Evolutionary conservation across 2,888 invertebrate species (phyloP).

Genomic region (Camptogramma bilineatum): DNA sequence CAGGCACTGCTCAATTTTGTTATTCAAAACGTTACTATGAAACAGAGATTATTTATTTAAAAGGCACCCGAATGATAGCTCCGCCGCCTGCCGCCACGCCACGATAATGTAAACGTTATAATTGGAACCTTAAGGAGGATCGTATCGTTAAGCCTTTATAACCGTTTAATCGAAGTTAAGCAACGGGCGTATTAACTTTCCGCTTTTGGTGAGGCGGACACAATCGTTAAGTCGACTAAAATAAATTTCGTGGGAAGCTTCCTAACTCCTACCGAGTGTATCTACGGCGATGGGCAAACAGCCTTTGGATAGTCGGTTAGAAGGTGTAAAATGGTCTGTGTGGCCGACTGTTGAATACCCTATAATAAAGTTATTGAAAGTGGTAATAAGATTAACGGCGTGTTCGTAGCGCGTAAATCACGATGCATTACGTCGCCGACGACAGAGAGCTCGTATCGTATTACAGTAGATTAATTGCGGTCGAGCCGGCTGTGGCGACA

Average conservation of each 20-base stretch:
- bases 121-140: constrained; percentile 55
- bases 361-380: constrained; percentile 84
- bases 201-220: constrained; percentile 71
- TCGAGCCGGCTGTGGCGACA: constrained; percentile 68
- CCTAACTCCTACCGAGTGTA: constrained; percentile 62
- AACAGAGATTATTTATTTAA: constrained; percentile 51
- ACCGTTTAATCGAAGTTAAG: constrained; percentile 69
- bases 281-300: constrained; percentile 57
- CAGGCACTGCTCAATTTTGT: constrained; percentile 46
- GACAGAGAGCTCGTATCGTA: constrained; percentile 80
- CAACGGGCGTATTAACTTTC: constrained; percentile 69
- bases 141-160: constrained; percentile 59
- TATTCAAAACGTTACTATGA: constrained; percentile 59
- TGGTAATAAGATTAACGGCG: constrained; percentile 84
- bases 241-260: constrained; percentile 79
- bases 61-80: constrained; percentile 47
- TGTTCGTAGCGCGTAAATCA: constrained; percentile 80
- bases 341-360: constrained; percentile 59
- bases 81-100: constrained; percentile 31
- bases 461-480: constrained; percentile 82
- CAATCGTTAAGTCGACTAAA: constrained; percentile 79
- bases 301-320: constrained; percentile 55
- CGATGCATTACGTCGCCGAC: constrained; percentile 81
- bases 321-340: constrained; percentile 72
- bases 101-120: constrained; percentile 48